Base-by-base conservation (phyloP, 1,140 invertebrate genomes). In the Arion vulgaris region DNA sequence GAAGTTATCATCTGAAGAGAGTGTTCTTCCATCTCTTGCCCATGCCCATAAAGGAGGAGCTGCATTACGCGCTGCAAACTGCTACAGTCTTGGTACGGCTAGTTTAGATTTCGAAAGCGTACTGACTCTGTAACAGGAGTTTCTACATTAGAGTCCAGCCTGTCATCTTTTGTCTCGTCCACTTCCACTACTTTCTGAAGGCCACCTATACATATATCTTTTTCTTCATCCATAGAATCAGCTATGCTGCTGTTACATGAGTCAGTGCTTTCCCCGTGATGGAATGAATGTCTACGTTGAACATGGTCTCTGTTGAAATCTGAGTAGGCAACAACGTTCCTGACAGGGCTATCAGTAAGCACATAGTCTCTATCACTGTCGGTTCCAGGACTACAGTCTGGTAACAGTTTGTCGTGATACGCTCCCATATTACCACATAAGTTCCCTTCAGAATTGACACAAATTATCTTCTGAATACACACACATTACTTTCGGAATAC, bases 21-120 rank as follows among this genome's bases (percentile, higher is more conserved):
- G 41, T 49, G 57, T 81, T 26, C 36, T 81, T 26, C 49, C 69
- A 32, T 81, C 71, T 39, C 49, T 13, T 19, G 73, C 41, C 80
- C 80, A 81, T 5, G 69, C 80, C 80, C 68, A 74, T 45, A 74
- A 34, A 17, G 71, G 32, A 7, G 45, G 68, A 23, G 49, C 23
- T 1, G 57, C 41, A 13, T 38, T 11, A 2, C 79, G 57, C 23
- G 79, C 36, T 77, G 45, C 83, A 84, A 7, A 77, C 83, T 2
- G 75, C 83, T 45, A 84, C 76, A 38, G 83, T 84, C 39, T 71
- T 32, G 26, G 83, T 81, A 4, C 83, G 79, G 68, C 75, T 75
- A 84, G 71, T 71, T 75, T 81, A 2, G 76, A 76, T 38, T 81
- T 72, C 83, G 38, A 81, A 81, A 28, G 68, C 71, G 34, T 73